Evolutionary conservation across 2,113 vertebrate genomes (phyloP), one percentile per base, ranked within the genome.

Genomic region (Alexandromys fortis): DNA sequence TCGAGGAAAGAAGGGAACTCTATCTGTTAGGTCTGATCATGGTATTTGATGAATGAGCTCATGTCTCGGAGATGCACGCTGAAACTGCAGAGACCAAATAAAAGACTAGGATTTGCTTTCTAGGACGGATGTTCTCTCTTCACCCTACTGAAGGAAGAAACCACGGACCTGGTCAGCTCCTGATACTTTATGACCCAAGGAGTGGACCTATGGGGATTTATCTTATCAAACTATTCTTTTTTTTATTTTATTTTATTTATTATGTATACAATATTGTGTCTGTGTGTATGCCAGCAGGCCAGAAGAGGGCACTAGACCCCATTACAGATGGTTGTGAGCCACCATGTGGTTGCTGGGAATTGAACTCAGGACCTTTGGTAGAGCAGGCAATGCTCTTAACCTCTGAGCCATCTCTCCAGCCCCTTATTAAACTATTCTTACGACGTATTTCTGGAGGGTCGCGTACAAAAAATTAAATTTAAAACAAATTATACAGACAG

Each of bases 391-490:
- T n/a, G n/a, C n/a, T n/a, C n/a, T n/a, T n/a, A n/a, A n/a, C n/a
- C n/a, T n/a, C n/a, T n/a, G n/a, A n/a, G n/a, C n/a, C n/a, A n/a
- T n/a, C n/a, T n/a, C n/a, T n/a, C n/a, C n/a, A n/a, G n/a, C n/a
- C n/a, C n/a, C 49, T 93, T 55, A 86, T 24, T 33, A n/a, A 38
- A 86, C 22, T 82, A 68, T 83, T 96, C 92, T 72, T 92, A n/a
- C 55, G 22, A 55, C 52, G 52, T 47, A 11, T 75, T 17, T 88
- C 70, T 77, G 47, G 45, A 70, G 89, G 90, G 67, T 65, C 67
- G 63, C 38, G 38, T 35, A 61, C 61, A 68, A 61, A 90, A 89
- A 86, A 42, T 76, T 47, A 88, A 93, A 81, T 73, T 21, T 75
- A 87, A 92, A 79, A 63, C 45, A 63, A 17, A 70, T 65, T 77